A percentile compares a stretch with the other conserved stretches of the same genome.
Conservation (phyloP, 2,888 invertebrate species). For the Mesopsocus fuscifrons region DNA sequence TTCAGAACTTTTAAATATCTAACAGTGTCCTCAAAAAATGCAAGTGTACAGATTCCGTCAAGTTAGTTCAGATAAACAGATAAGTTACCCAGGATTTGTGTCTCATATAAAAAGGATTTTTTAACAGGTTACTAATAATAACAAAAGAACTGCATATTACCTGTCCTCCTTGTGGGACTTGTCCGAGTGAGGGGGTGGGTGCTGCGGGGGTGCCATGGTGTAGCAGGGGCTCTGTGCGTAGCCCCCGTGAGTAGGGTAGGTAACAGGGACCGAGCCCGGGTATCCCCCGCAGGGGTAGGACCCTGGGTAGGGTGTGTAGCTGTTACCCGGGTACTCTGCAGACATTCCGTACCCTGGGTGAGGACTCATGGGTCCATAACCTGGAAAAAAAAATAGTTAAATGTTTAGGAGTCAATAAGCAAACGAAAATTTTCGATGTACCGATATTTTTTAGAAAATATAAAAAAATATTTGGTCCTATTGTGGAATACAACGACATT, state of each 20-base stretch:
- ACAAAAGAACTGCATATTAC: too few species aligned
- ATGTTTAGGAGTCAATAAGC: background rate
- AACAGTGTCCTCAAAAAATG: too few species aligned
- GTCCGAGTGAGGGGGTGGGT: slow-evolving; percentile 29
- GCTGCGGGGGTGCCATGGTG: slow-evolving; percentile 73
- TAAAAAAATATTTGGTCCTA: slow-evolving; percentile 9
- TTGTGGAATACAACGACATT: too few species aligned
- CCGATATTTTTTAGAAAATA: background rate
- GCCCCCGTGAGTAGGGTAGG: slow-evolving; percentile 26
- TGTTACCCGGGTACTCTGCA: slow-evolving; percentile 61
- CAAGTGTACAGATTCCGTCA: too few species aligned
- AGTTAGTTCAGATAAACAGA: too few species aligned
- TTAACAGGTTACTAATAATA: too few species aligned
- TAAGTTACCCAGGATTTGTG: too few species aligned
- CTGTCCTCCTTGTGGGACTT: slow-evolving; percentile 41
- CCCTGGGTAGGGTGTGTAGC: slow-evolving; percentile 47
- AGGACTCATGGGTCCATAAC: slow-evolving; percentile 67
- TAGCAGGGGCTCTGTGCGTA: slow-evolving; percentile 48
- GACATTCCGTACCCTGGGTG: slow-evolving; percentile 67
- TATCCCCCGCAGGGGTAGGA: slow-evolving; percentile 34
- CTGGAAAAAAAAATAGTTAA: slow-evolving; percentile 27
- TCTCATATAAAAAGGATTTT: too few species aligned
- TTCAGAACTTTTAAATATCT: too few species aligned
- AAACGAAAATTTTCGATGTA: slow-evolving; percentile 2
- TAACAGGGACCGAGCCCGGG: slow-evolving; percentile 27